Evolutionary conservation across 2,113 vertebrate genomes (phyloP).

Genomic region (Catharus bicknelli): DNA sequence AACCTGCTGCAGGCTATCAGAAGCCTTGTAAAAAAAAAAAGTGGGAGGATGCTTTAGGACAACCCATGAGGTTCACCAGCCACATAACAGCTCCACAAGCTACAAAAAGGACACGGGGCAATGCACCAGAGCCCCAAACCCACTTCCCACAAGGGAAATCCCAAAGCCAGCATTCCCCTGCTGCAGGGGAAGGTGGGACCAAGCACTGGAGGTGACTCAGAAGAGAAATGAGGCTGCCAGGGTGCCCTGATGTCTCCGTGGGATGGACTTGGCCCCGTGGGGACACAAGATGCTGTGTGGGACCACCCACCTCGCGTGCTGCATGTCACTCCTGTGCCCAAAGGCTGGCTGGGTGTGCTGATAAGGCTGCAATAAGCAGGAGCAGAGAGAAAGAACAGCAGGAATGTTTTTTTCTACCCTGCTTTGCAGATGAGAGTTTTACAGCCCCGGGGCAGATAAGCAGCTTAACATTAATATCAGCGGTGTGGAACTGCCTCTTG

Average conservation of each 20-base stretch:
- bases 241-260: accelerated
- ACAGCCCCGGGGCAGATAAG: not conserved
- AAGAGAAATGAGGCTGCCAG: accelerated
- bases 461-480: not conserved
- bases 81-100: not conserved
- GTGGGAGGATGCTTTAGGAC: not conserved
- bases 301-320: accelerated
- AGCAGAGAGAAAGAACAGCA: not conserved
- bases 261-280: not conserved
- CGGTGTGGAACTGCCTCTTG: not conserved
- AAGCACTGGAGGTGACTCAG: not conserved
- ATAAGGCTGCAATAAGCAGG: constrained; percentile 14
- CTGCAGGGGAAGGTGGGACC: not conserved
- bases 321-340: not conserved
- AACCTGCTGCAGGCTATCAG: not conserved
- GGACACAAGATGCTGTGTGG: accelerated
- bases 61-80: not conserved
- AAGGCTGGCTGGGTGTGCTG: not conserved
- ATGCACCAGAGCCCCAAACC: not conserved
- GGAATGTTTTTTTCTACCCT: not conserved
- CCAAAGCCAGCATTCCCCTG: not conserved
- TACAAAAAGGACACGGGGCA: not conserved
- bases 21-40: not conserved
- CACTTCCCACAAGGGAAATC: not conserved
- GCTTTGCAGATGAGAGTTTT: not conserved